Percentiles rank a stretch among this genome's conserved stretches.
Conservation (phyloP, 2,113 vertebrate species). For the Scolopax mira region DNA sequence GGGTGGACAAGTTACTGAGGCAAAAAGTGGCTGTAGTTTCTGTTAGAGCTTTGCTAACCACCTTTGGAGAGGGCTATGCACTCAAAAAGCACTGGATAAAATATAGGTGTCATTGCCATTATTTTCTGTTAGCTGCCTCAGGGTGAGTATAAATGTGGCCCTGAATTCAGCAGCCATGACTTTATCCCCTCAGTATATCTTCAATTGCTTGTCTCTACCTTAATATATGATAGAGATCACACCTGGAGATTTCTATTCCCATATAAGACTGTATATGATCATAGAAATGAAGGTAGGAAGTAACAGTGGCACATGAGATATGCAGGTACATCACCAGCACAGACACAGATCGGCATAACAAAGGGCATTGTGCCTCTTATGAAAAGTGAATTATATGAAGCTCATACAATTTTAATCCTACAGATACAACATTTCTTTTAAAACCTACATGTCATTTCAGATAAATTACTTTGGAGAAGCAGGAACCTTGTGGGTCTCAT, state of each 20-base stretch:
- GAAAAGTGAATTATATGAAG: not conserved
- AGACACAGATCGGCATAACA: slow-evolving; percentile 7
- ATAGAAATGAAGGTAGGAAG: not conserved
- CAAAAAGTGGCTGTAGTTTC: not conserved
- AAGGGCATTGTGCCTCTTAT: not conserved
- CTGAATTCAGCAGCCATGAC: not conserved
- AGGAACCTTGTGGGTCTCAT: not conserved
- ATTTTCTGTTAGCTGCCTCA: not conserved
- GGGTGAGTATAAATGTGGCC: not conserved
- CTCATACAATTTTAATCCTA: not conserved
- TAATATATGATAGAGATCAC: not conserved
- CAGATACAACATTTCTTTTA: not conserved
- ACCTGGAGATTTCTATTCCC: not conserved
- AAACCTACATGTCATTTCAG: not conserved
- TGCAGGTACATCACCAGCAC: not conserved
- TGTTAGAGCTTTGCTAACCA: not conserved
- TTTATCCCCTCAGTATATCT: not conserved
- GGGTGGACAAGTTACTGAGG: not conserved
- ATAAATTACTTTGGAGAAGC: not conserved
- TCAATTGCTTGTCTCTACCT: not conserved
- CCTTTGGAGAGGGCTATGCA: not conserved
- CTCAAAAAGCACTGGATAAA: not conserved
- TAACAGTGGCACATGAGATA: not conserved
- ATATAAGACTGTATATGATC: not conserved
- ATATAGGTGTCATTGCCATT: not conserved